Conservation (phyloP, 2,113 vertebrate species). For the Tympanuchus pallidicinctus region DNA sequence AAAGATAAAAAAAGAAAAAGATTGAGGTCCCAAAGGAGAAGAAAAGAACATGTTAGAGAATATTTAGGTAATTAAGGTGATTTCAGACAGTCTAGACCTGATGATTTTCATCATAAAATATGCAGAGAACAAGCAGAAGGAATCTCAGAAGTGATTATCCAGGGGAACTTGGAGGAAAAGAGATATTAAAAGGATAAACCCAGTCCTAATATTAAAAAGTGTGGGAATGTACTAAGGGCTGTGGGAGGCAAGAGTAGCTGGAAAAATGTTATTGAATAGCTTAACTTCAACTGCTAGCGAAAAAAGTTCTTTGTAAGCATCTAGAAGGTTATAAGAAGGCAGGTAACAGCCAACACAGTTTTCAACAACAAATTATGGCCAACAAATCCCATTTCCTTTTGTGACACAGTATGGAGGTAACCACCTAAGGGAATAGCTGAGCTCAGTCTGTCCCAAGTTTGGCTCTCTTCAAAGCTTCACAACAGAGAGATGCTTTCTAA, state of each 20-base stretch:
- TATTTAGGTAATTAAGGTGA: not conserved
- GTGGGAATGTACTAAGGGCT: not conserved
- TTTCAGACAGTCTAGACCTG: not conserved
- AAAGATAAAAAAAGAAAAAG: not conserved
- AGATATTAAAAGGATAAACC: not conserved
- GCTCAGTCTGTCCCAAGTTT: not conserved
- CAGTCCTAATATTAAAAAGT: not conserved
- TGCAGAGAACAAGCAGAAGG: not conserved
- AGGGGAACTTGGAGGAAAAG: not conserved
- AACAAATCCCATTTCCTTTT: not conserved
- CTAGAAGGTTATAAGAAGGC: not conserved
- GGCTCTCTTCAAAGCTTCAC: not conserved
- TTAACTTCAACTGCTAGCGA: not conserved
- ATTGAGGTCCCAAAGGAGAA: not conserved
- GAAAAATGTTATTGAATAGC: not conserved
- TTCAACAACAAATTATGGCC: not conserved
- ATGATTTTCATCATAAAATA: conserved; percentile 10
- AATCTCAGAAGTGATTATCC: not conserved
- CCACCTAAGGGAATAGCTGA: not conserved
- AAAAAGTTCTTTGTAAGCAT: not conserved
- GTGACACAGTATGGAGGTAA: not conserved
- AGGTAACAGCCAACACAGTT: not conserved
- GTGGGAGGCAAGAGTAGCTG: not conserved
- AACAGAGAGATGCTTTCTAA: not conserved
- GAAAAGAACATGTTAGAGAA: not conserved